A percentile compares a stretch with the other conserved stretches of the same genome.
phyloP scores from a whole-genome alignment of 2,113 vertebrate species.

The Oryzias melastigma region DNA sequence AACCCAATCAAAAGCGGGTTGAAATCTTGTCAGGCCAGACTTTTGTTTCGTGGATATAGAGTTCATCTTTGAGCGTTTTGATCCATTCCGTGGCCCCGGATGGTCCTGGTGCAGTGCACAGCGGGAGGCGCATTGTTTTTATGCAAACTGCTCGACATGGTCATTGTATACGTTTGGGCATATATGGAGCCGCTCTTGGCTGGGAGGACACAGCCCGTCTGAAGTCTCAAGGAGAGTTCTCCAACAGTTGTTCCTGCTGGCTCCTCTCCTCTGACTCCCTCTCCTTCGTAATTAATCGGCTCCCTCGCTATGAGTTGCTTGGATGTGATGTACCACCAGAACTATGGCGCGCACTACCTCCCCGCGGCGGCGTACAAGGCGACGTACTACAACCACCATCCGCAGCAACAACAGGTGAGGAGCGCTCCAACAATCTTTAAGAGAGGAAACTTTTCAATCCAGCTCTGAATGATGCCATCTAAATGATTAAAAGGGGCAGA shows the following conservation, averaged over 20 bases:
- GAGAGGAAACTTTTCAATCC: background rate
- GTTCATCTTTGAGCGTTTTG: constrained; percentile 40
- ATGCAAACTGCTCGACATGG: constrained; percentile 77
- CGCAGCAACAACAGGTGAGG: constrained; percentile 87
- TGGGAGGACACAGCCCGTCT: constrained; percentile 54
- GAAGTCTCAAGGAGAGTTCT: constrained; percentile 50
- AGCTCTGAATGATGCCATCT: background rate
- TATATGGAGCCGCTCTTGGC: constrained; percentile 74
- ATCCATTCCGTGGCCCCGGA: constrained; percentile 63
- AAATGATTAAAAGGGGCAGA: no score
- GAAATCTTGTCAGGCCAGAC: constrained; percentile 47
- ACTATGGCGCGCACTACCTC: constrained; percentile 86
- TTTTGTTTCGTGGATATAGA: constrained; percentile 34
- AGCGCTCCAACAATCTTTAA: background rate
- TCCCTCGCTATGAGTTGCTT: constrained; percentile 89
- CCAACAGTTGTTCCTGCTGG: constrained; percentile 23
- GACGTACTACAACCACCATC: constrained; percentile 79
- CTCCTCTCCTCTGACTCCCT: constrained; percentile 41
- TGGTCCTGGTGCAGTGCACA: constrained; percentile 64
- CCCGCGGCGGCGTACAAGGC: constrained; percentile 82
- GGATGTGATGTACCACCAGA: constrained; percentile 92
- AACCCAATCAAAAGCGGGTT: constrained; percentile 67
- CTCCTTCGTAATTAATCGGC: constrained; percentile 43
- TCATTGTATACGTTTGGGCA: constrained; percentile 73
- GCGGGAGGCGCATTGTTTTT: constrained; percentile 74